Base-by-base conservation (phyloP, 2,888 invertebrate species). In the Dorcus parallelipipedus region DNA sequence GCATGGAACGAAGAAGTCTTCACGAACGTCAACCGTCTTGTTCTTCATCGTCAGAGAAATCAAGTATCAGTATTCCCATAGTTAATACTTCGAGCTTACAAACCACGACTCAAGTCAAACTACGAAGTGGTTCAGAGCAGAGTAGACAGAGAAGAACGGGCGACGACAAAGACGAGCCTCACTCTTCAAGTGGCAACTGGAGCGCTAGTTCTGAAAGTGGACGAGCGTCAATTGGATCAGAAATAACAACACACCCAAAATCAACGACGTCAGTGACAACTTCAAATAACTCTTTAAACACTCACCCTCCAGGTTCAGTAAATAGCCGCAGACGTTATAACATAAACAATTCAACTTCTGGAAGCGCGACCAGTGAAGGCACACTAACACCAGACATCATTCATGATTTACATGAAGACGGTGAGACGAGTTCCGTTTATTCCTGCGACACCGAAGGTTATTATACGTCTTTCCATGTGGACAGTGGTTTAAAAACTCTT, bases 381-480 rank as follows among this genome's bases (percentile, higher is more conserved):
- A 92, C 92, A 3, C 80, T 91, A 38, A 92, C 92, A 1, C 92
- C 92, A 50, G 89, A 94, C 78, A 87, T 91, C 51, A 91, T 89
- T 62, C 87, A 89, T 69, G 87, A 93, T 74, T 81, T 89, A 63
- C 86, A 89, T 65, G 91, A 93, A 76, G 93, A 94, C 73, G 86
- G 89, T 52, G 94, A 94, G 79, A 92, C 91, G 1, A 91, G 91
- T 67, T 95, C 95, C 0, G 91, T 94, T 58, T 96, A 95, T 77
- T 96, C 96, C 2, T 93, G 96, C 73, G 97, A 97, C 74, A 95
- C 95, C 1, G 97, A 97, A 79, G 97, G 97, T 6, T 97, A 97
- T 77, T 97, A 95, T 76, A 97, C 97, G 0, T 96, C 96, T 17
- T 97, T 97, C 82, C 96, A 97, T 78, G 89, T 94, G 84, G 97